Evolutionary conservation across 2,888 invertebrate species (phyloP).

Genomic region (Agapostemon virescens): DNA sequence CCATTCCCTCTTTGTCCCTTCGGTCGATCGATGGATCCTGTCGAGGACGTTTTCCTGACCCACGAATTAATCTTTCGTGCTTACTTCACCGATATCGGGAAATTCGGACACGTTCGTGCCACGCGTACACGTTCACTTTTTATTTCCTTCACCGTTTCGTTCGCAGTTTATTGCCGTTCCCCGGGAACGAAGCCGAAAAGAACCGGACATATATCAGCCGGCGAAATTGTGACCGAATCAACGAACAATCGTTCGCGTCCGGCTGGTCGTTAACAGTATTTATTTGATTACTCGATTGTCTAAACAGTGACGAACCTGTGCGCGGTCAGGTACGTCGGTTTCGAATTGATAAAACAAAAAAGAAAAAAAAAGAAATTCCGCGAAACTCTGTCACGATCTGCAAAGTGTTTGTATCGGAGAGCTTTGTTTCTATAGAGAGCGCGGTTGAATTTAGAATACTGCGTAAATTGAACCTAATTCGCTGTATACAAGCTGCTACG

Average conservation of each 20-base stretch:
- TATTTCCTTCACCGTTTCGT: constrained; percentile 12
- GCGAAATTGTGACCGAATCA: background rate
- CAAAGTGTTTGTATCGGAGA: background rate
- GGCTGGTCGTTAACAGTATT: background rate
- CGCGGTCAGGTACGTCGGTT: background rate
- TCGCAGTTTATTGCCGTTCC: constrained; percentile 31
- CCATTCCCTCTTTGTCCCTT: background rate
- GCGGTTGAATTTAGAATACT: background rate
- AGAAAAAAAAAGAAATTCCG: too few species aligned
- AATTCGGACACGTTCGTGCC: constrained; percentile 49
- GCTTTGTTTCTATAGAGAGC: background rate
- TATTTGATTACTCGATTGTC: background rate
- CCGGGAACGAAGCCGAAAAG: background rate
- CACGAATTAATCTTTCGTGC: constrained; percentile 51
- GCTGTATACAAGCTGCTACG: too few species aligned
- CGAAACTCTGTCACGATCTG: background rate
- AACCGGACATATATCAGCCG: background rate
- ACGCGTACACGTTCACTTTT: constrained; percentile 28
- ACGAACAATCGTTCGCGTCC: background rate
- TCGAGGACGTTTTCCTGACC: constrained; percentile 34
- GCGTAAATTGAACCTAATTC: background rate
- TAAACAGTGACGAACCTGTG: background rate
- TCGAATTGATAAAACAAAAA: background rate
- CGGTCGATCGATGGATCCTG: constrained; percentile 44
- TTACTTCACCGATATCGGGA: constrained; percentile 36